phyloP scores from a whole-genome alignment of 2,113 vertebrate species.

The Eleginops maclovinus region DNA sequence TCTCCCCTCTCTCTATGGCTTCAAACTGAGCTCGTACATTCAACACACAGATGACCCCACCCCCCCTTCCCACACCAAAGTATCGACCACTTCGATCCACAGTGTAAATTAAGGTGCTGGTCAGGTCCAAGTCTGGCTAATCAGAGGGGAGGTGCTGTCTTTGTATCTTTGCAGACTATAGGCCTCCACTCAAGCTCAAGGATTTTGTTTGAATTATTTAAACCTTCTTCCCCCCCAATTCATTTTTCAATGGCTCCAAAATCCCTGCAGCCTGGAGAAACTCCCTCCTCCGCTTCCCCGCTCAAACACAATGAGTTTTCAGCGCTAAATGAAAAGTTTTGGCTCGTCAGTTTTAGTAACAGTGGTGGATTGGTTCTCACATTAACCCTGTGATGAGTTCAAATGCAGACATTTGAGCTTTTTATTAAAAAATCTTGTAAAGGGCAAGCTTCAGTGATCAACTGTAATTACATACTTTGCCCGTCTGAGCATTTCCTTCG shows the following conservation, averaged over 20 bases:
- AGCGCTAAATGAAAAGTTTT: constrained; percentile 65
- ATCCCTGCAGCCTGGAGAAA: constrained; percentile 61
- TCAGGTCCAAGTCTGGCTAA: constrained; percentile 78
- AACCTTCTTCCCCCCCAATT: constrained; percentile 77
- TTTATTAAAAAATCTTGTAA: constrained; percentile 39
- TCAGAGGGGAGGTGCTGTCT: constrained; percentile 64
- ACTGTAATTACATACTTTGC: constrained; percentile 60
- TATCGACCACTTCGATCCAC: constrained; percentile 78
- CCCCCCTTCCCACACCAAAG: constrained; percentile 21
- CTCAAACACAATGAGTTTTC: constrained; percentile 47
- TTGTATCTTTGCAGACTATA: constrained; percentile 71
- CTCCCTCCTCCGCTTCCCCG: constrained; percentile 9
- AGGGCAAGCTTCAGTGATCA: constrained; percentile 59
- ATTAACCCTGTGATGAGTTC: constrained; percentile 32
- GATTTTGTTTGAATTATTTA: constrained; percentile 82
- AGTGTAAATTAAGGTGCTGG: constrained; percentile 77
- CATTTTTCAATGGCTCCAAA: constrained; percentile 80
- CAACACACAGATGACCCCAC: constrained; percentile 56
- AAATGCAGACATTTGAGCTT: constrained; percentile 44
- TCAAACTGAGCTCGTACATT: constrained; percentile 65
- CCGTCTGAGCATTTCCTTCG: constrained; percentile 50
- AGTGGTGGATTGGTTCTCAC: constrained; percentile 37
- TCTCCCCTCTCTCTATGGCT: constrained; percentile 67
- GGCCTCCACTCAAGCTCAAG: constrained; percentile 67
- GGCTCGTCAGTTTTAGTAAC: constrained; percentile 33